Conservation (phyloP, 2,797 vertebrate genomes). For the Eulemur rubriventer region DNA sequence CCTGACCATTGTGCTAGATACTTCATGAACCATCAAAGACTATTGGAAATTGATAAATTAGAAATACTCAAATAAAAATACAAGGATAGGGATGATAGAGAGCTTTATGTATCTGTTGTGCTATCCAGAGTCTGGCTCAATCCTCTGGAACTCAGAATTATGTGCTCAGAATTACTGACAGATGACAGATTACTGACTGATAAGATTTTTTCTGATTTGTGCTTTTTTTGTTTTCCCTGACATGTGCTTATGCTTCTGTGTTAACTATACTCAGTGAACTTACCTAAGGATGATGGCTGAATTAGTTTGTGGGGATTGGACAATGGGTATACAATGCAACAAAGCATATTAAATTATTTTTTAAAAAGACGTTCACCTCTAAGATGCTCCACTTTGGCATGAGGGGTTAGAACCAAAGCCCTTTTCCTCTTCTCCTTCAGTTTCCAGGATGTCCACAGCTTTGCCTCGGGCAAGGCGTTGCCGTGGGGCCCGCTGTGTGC, state of each 20-base stretch:
- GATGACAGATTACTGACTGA: not conserved
- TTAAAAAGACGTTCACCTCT: not conserved
- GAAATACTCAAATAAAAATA: not conserved
- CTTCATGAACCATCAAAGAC: not conserved
- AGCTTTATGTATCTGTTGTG: not conserved
- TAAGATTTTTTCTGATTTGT: not conserved
- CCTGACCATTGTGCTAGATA: not conserved
- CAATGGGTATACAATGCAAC: not conserved
- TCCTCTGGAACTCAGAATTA: not conserved
- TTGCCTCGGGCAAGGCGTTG: constrained; percentile 65
- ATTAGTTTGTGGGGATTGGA: not conserved
- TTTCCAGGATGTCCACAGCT: constrained; percentile 79
- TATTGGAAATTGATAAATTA: not conserved
- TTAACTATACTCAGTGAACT: not conserved
- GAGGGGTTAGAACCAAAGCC: not conserved
- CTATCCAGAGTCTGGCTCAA: not conserved
- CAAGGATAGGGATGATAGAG: not conserved
- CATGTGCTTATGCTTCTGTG: not conserved
- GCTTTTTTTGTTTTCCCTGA: not conserved
- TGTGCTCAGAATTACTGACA: not conserved
- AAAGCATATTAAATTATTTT: not conserved
- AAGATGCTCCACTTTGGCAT: not conserved
- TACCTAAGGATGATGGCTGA: not conserved
- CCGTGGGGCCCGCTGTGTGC: constrained; percentile 75
- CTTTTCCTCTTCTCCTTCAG: constrained; percentile 55